phyloP scores from a whole-genome alignment of 2,888 invertebrate genomes.

The Philereme transversata region DNA sequence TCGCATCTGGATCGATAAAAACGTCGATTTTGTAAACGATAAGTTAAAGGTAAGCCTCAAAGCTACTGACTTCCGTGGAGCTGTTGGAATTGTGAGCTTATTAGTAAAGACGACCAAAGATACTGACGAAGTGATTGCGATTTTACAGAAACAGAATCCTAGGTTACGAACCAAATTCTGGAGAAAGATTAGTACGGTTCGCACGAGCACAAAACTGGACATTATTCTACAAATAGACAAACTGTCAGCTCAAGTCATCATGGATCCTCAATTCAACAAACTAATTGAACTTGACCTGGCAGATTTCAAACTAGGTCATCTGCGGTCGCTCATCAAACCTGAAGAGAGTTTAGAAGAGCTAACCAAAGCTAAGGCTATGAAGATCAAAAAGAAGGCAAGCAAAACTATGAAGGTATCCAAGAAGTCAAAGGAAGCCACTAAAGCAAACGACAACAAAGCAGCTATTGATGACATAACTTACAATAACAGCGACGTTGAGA shows the following conservation, averaged over 20 bases:
- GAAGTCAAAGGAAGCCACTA: conserved; percentile 25
- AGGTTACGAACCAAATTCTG: conserved; percentile 72
- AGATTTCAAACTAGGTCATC: conserved; percentile 68
- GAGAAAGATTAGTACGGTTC: conserved; percentile 67
- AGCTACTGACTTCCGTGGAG: conserved; percentile 73
- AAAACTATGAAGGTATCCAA: conserved; percentile 19
- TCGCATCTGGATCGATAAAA: conserved; percentile 60
- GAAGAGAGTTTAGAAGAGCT: conserved; percentile 58
- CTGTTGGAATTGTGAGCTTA: conserved; percentile 75
- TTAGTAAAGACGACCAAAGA: conserved; percentile 56
- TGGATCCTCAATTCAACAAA: conserved; percentile 58
- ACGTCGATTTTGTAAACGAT: conserved; percentile 49
- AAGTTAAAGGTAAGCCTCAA: conserved; percentile 58
- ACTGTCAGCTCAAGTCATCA: conserved; percentile 71
- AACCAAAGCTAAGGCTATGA: conserved; percentile 32
- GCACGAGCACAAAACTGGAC: conserved; percentile 58
- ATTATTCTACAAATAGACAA: conserved; percentile 73
- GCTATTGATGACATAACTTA: conserved; percentile 25
- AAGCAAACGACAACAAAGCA: conserved; percentile 5
- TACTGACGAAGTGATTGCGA: conserved; percentile 59
- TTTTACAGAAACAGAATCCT: conserved; percentile 66
- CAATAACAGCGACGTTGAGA: conserved; percentile 34
- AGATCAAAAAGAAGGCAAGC: conserved; percentile 21
- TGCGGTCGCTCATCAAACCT: conserved; percentile 63
- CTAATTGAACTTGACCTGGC: conserved; percentile 52